Evolutionary conservation across 2,797 vertebrate species (phyloP).

Genomic region (Myioborus miniatus): DNA sequence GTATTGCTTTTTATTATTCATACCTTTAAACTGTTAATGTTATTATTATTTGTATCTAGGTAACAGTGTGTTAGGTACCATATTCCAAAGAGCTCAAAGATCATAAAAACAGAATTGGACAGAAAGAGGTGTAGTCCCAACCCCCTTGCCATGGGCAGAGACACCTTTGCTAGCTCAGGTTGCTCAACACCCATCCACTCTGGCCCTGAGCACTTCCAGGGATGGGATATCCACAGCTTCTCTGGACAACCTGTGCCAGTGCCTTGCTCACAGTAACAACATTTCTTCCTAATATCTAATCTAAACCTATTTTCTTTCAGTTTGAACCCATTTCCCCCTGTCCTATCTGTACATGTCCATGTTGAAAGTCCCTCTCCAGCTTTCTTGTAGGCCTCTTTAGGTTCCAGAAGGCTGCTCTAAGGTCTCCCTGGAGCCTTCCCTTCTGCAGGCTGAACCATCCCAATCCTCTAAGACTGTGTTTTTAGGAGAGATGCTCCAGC

Average conservation of each 20-base stretch:
- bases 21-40: not conserved
- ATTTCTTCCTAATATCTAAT: not conserved
- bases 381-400: not conserved
- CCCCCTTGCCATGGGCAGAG: not conserved
- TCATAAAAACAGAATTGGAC: not conserved
- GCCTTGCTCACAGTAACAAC: not conserved
- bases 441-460: not conserved
- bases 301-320: not conserved
- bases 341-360: not conserved
- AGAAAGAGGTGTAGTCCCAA: not conserved
- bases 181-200: not conserved
- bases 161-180: not conserved
- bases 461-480: not conserved
- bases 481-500: not conserved
- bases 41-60: not conserved
- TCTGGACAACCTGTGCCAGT: not conserved
- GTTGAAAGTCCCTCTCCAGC: fast-evolving
- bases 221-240: not conserved
- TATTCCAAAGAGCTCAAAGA: not conserved
- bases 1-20: not conserved
- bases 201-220: not conserved
- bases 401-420: not conserved
- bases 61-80: not conserved
- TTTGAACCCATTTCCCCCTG: not conserved
- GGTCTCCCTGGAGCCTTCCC: not conserved